Base-by-base conservation (phyloP, 1,140 invertebrate genomes). In the Formica exsecta region DNA sequence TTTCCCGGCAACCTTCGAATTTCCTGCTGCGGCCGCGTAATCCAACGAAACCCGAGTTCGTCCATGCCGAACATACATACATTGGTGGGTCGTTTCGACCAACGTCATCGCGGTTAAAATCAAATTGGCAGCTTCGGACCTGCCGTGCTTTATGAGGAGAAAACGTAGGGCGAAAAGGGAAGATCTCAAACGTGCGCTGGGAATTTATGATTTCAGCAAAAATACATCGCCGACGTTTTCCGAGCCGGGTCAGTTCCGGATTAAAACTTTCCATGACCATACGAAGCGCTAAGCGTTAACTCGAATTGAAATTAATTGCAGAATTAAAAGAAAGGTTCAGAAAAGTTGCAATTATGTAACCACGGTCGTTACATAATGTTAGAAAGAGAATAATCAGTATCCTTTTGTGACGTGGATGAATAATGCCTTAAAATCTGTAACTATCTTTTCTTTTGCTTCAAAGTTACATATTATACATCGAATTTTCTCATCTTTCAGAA, bases 1-100 rank as follows among this genome's bases (percentile, higher is more conserved):
- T 85, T 85, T 85, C 81, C 62, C 81, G 71, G 73, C 32, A 77
- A 85, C 81, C 81, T 85, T 77, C 81, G 81, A 85, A 85, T 85
- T 85, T 85, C 74, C 81, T 85, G 81, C 81, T 77, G 81, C 61
- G 81, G 44, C 81, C 38, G 73, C 68, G 68, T 83, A 83, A 77
- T 85, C 61, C 81, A 77, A 77, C 54, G 70, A 62, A 74, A 83
- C 59, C 36, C 44, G 57, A 16, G 54, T 77, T 71, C 48, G 77
- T 71, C 68, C 54, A 74, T 19, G 54, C 54, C 48, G 41, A 44
- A 44, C 79, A 54, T 48, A 73, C 68, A 73, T 81, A 81, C 66
- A 38, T 74, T 54, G 79, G 51, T 29, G 51, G 25, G 7, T 44
- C 79, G 79, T 83, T 83, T 83, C 68, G 38, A n/a, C 68, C 68